Base-by-base conservation (phyloP, 2,888 invertebrate genomes). In the Bursaphelenchus okinawaensis region DNA sequence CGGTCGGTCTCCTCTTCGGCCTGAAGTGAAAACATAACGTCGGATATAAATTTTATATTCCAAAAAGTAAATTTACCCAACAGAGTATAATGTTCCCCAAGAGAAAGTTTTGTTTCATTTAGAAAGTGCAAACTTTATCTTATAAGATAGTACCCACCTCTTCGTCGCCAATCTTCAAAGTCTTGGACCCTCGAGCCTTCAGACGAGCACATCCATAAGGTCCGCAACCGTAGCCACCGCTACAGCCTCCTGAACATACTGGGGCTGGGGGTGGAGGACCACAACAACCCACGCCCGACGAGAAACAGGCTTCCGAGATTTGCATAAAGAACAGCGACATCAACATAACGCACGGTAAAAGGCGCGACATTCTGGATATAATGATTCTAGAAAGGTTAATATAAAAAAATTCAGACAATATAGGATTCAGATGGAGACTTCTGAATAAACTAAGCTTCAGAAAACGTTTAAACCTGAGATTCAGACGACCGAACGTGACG, bases 171-270 rank as follows among this genome's bases (percentile, higher is more conserved):
- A 76, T 28, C 51, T 74, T 76, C 27, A 75, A 61, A 3, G 75
- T 75, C 51, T 65, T 73, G 12, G 75, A 73, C n/a, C 68, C 75
- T 2, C 75, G 68, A 1, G 80, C 79, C 51, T 75, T 60, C 31
- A 74, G 63, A 55, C 71, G 69, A 63, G 72, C 74, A 66, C 81
- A 81, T 4, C 81, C 80, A 61, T 79, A 80, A 57, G 72, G 72
- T 4, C 79, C 78, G 55, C 79, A 80, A 7, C 68, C 69, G 40
- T 65, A 71, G 55, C 71, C 71, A 3, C 28, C 55, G 8, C 73
- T 68, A 24, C 73, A 72, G 4, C 75, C 75, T 4, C 73, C 69
- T 0, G 64, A 27, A 57, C 71, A 74, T 57, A 73, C 69, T 12
- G 68, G 57, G 6, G 74, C 62, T 7, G 80, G 79, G 27, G 78